Percentiles rank a stretch among this genome's conserved stretches.
These are phyloP conservation scores for Prolemur simus DNA, from an alignment of 2,113 vertebrate genomes.

Conservation along the genomic window DNA sequence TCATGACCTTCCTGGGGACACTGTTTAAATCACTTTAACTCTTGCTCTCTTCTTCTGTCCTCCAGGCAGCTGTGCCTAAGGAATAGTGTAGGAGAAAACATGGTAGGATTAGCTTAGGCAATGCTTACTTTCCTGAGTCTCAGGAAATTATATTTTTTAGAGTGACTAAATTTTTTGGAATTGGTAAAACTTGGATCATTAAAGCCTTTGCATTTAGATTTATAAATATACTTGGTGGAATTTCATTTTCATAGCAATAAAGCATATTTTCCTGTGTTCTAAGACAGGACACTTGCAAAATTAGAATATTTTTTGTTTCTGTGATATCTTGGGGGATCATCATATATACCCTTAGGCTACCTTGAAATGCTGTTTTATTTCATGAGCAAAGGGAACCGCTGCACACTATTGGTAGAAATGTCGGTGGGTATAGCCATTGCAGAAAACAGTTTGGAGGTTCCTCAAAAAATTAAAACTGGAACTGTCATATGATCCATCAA, in stretches of 20 bases:
- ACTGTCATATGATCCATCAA: not conserved
- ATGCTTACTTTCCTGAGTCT: not conserved
- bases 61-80: not conserved
- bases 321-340: not conserved
- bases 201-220: not conserved
- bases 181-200: not conserved
- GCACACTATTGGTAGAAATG: not conserved
- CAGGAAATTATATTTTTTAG: not conserved
- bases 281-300: not conserved
- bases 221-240: not conserved
- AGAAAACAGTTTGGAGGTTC: not conserved
- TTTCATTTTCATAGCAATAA: not conserved
- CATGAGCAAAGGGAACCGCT: not conserved
- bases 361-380: not conserved
- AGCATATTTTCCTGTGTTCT: not conserved
- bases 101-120: rapidly evolving
- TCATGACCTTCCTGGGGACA: not conserved
- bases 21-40: rapidly evolving
- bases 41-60: not conserved
- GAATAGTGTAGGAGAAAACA: not conserved
- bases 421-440: not conserved
- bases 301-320: not conserved
- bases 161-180: not conserved
- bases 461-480: not conserved
- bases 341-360: not conserved